phyloP scores from a whole-genome alignment of 2,888 invertebrate genomes.

The Sphaerophoria taeniata region DNA sequence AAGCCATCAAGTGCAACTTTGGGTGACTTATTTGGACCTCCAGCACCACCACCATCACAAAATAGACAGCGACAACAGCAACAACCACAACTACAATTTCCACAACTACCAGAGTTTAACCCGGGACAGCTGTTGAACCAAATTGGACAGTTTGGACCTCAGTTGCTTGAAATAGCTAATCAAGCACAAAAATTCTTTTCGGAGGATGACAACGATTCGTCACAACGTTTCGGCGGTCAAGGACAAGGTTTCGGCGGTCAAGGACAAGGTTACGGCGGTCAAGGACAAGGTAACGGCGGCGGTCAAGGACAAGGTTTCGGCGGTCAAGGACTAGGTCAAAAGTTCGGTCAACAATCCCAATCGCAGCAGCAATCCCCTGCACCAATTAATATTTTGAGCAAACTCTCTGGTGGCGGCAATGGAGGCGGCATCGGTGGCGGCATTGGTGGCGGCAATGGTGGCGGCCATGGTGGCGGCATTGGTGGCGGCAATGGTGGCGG shows the following conservation, averaged over 20 bases:
- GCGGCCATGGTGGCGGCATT: no score
- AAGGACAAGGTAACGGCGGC: neutral
- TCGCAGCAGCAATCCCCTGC: slow-evolving; percentile 7
- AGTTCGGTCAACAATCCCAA: neutral
- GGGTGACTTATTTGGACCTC: slow-evolving; percentile 5
- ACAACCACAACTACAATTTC: neutral
- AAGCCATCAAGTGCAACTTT: slow-evolving; percentile 25
- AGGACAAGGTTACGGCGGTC: neutral
- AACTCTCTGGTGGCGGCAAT: no score
- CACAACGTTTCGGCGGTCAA: neutral
- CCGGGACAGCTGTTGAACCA: neutral
- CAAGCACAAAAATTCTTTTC: slow-evolving; percentile 25
- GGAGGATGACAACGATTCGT: slow-evolving; percentile 1
- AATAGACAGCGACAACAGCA: slow-evolving; percentile 19
- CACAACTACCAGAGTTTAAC: slow-evolving; percentile 16
- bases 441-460: no score
- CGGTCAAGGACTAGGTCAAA: neutral
- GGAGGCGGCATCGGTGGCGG: no score
- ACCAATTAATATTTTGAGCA: neutral
- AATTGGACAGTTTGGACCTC: slow-evolving; percentile 22
- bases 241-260: neutral
- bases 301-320: neutral
- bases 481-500: neutral
- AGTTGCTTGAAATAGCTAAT: slow-evolving; percentile 16
- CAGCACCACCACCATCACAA: neutral